These are phyloP conservation scores for Bellardia bayeri DNA, from an alignment of 2,888 invertebrate genomes.

Conservation along the genomic window DNA sequence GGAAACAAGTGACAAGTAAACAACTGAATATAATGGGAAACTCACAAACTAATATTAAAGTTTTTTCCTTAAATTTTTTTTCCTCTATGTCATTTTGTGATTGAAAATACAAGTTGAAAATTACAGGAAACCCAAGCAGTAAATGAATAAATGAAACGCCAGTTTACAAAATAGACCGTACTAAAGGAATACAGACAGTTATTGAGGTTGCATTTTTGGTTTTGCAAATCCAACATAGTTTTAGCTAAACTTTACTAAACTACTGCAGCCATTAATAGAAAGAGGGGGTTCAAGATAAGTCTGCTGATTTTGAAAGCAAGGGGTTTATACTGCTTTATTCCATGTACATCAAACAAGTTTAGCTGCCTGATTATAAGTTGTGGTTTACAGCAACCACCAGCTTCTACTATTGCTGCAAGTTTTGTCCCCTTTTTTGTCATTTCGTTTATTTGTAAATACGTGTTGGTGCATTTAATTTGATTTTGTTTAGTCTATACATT, in stretches of 20 bases:
- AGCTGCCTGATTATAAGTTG: constrained; percentile 35
- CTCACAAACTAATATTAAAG: constrained; percentile 41
- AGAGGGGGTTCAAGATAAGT: too few relatives aligned
- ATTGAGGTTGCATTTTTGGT: not conserved
- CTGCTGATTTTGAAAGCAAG: not conserved
- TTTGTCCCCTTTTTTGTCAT: constrained; percentile 18
- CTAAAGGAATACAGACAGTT: too few relatives aligned
- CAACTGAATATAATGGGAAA: constrained; percentile 26
- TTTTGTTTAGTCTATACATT: constrained; percentile 63
- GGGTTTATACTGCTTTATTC: not conserved
- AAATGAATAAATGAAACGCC: not conserved
- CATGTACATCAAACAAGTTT: constrained; percentile 6
- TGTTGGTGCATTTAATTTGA: constrained; percentile 76
- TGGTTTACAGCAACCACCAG: constrained; percentile 31
- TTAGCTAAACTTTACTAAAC: constrained; percentile 11
- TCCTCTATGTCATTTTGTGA: constrained; percentile 6
- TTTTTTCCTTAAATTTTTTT: not conserved
- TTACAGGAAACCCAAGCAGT: not conserved
- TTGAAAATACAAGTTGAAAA: constrained; percentile 8
- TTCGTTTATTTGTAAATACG: constrained; percentile 63
- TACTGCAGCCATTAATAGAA: too few relatives aligned
- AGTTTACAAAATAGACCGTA: too few relatives aligned
- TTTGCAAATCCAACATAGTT: not conserved
- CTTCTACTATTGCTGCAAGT: constrained; percentile 8
- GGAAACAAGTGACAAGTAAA: constrained; percentile 20